Evolutionary conservation across 2,113 vertebrate species (phyloP).

Genomic region (Saguinus imperator): DNA sequence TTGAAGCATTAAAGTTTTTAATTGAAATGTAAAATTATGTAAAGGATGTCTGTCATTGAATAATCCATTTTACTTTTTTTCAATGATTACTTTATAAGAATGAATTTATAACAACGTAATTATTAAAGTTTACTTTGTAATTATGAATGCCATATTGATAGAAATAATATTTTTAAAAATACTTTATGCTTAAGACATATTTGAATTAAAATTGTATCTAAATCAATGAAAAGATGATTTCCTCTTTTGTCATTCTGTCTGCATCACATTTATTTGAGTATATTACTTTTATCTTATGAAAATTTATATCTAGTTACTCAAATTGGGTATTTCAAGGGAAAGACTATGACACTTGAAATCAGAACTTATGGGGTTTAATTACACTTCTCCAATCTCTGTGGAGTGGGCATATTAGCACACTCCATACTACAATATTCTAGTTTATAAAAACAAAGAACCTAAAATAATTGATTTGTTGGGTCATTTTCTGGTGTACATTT

Average conservation of each 20-base stretch:
- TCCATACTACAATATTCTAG: background rate
- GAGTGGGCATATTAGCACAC: background rate
- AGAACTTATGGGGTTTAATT: background rate
- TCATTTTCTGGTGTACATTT: background rate
- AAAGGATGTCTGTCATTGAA: background rate
- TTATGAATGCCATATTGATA: background rate
- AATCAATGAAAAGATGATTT: background rate
- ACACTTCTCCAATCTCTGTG: background rate
- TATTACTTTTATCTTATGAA: background rate
- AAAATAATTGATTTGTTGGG: background rate
- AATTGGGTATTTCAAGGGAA: background rate
- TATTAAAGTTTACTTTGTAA: background rate
- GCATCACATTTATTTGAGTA: background rate
- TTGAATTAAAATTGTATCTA: background rate
- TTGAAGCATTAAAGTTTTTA: background rate
- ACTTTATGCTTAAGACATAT: background rate
- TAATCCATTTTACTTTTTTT: background rate
- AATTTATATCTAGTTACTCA: background rate
- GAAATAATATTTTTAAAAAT: background rate
- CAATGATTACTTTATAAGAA: background rate
- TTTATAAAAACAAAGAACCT: background rate
- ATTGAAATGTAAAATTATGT: background rate
- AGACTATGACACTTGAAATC: background rate
- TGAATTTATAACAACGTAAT: background rate
- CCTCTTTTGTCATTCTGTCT: background rate